Conservation (phyloP, 2,888 invertebrate species). For the Drosophila dives region DNA sequence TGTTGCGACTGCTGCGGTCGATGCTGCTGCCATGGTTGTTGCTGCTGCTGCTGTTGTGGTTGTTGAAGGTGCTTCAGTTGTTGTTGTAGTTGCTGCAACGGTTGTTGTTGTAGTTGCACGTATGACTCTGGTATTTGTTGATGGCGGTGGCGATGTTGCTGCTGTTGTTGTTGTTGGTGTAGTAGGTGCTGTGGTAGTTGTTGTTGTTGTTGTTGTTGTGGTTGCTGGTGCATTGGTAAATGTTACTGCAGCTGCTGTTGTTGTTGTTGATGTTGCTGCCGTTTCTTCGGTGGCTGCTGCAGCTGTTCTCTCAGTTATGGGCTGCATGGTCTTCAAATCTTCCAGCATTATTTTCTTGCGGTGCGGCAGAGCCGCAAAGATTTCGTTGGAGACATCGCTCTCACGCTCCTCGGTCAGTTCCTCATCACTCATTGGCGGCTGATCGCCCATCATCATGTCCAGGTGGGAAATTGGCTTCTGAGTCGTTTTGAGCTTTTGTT, state of each 20-base stretch:
- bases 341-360: conserved; percentile 82
- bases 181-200: conserved; percentile 15
- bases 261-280: conserved; percentile 13
- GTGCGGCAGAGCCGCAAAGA: conserved; percentile 82
- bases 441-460: conserved; percentile 85
- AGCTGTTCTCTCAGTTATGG: conserved; percentile 14
- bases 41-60: conserved; percentile 18
- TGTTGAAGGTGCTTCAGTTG: conserved; percentile 1
- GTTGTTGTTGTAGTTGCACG: conserved; percentile 15
- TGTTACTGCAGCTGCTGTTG: conserved; percentile 17
- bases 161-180: conserved; percentile 12
- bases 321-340: conserved; percentile 77
- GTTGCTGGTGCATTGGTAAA: conserved; percentile 12
- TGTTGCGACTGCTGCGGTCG: conserved; percentile 7
- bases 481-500: conserved; percentile 14
- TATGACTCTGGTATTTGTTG: conserved; percentile 18
- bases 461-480: conserved; percentile 35
- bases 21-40: conserved; percentile 13
- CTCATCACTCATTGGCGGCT: conserved; percentile 71
- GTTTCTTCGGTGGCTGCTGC: conserved; percentile 14
- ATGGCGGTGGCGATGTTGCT: conserved; percentile 20
- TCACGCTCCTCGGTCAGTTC: conserved; percentile 63
- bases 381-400: conserved; percentile 81
- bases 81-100: conserved; percentile 33
- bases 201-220: conserved; percentile 1